A percentile compares a stretch with the other conserved stretches of the same genome.
phyloP scores from a whole-genome alignment of 2,888 invertebrate genomes.

The Seira sanloemensis region DNA sequence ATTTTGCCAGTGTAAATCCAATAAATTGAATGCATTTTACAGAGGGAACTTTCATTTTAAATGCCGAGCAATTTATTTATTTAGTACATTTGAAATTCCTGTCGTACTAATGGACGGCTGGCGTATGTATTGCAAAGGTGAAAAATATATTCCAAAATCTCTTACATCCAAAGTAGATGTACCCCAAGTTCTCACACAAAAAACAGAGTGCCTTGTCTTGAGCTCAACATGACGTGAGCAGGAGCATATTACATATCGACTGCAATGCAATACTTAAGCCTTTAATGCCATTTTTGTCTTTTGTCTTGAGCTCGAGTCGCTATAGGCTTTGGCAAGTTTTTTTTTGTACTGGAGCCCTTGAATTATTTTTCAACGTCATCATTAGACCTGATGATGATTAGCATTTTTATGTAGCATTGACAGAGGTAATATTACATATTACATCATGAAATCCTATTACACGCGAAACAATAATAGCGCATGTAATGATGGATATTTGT shows the following conservation, averaged over 20 bases:
- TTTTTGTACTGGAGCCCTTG: not conserved
- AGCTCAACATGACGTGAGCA: not conserved
- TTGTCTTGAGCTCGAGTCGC: too few species aligned
- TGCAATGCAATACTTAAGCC: not conserved
- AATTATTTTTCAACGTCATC: not conserved
- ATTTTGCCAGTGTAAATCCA: not conserved
- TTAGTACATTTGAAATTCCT: not conserved
- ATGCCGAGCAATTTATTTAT: not conserved
- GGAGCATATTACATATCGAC: too few species aligned
- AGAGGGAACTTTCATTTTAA: too few species aligned
- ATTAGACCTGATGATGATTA: not conserved
- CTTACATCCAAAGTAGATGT: too few species aligned
- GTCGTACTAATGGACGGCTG: too few species aligned
- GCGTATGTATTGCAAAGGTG: too few species aligned
- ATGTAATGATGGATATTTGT: not conserved
- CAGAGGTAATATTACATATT: not conserved
- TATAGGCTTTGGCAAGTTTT: not conserved
- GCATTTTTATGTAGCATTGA: not conserved
- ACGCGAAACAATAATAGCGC: not conserved
- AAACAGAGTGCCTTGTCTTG: not conserved
- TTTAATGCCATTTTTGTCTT: not conserved
- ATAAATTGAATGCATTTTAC: not conserved
- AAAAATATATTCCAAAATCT: too few species aligned
- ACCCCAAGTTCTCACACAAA: too few species aligned
- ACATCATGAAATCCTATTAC: not conserved